A percentile compares a stretch with the other conserved stretches of the same genome.
Evolutionary conservation across 2,797 vertebrate species (phyloP).

Genomic region (Cercopithecus mitis): DNA sequence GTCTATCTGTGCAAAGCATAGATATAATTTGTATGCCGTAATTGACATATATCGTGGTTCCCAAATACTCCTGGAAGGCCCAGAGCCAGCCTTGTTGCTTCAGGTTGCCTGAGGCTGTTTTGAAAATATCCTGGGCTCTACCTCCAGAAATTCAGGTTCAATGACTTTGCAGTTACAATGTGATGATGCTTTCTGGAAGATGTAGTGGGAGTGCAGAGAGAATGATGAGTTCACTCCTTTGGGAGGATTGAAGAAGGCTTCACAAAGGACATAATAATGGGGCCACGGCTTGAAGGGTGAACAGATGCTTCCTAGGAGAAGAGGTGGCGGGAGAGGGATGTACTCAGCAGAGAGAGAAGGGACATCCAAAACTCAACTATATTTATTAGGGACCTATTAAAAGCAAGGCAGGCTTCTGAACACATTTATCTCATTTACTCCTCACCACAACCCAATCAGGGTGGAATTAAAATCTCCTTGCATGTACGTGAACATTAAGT

Average conservation of each 20-base stretch:
- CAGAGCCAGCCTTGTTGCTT: background rate
- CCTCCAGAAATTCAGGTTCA: background rate
- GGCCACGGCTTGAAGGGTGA: background rate
- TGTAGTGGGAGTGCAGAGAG: background rate
- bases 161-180: background rate
- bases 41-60: background rate
- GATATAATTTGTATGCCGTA: background rate
- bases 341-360: background rate
- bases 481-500: background rate
- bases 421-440: background rate
- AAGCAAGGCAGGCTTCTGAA: background rate
- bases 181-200: background rate
- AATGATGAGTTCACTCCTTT: background rate
- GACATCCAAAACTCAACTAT: background rate
- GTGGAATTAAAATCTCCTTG: background rate
- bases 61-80: background rate
- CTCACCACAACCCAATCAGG: background rate
- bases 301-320: background rate
- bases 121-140: background rate
- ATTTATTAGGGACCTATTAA: background rate
- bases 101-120: background rate
- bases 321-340: background rate
- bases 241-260: background rate
- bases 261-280: background rate
- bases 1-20: background rate